Conservation (phyloP, 1,140 invertebrate species). For the Aricia agestis region DNA sequence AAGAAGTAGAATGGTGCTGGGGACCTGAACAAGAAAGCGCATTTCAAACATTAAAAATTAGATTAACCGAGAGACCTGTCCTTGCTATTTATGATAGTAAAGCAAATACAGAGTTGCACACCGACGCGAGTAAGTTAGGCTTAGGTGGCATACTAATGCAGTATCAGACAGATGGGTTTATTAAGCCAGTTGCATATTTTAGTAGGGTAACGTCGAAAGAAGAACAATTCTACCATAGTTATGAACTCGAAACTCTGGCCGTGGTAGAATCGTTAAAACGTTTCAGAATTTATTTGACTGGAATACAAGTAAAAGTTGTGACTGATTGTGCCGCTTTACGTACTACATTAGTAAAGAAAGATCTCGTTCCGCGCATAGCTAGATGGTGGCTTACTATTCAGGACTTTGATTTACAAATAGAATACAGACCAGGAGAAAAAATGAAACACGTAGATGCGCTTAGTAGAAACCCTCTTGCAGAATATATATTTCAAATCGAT, state of each 20-base stretch:
- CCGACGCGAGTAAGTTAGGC: slow-evolving; percentile 40
- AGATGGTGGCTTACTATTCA: slow-evolving; percentile 32
- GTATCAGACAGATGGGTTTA: slow-evolving; percentile 11
- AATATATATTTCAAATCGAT: slow-evolving; percentile 17
- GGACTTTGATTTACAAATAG: slow-evolving; percentile 44
- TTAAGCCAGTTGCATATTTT: slow-evolving; percentile 49
- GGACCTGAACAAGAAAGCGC: background rate
- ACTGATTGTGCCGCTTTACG: slow-evolving; percentile 43
- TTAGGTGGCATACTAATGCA: slow-evolving; percentile 39
- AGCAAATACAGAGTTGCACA: slow-evolving; percentile 42
- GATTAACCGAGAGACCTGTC: background rate
- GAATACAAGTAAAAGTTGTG: slow-evolving; percentile 52
- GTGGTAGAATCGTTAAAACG: slow-evolving; percentile 43
- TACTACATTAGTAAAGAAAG: background rate
- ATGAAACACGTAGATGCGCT: slow-evolving; percentile 50
- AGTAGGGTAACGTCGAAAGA: slow-evolving; percentile 43
- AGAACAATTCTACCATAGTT: slow-evolving; percentile 45
- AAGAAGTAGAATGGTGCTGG: slow-evolving; percentile 1
- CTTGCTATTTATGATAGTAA: background rate
- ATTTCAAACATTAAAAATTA: slow-evolving; percentile 11
- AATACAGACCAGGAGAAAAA: slow-evolving; percentile 41
- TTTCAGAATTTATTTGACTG: slow-evolving; percentile 52
- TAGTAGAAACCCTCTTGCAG: slow-evolving; percentile 34
- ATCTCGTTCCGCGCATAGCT: background rate
- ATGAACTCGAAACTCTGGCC: slow-evolving; percentile 53